Evolutionary conservation across 1,140 invertebrate species (phyloP).

Genomic region (Caenorhabditis remanei): DNA sequence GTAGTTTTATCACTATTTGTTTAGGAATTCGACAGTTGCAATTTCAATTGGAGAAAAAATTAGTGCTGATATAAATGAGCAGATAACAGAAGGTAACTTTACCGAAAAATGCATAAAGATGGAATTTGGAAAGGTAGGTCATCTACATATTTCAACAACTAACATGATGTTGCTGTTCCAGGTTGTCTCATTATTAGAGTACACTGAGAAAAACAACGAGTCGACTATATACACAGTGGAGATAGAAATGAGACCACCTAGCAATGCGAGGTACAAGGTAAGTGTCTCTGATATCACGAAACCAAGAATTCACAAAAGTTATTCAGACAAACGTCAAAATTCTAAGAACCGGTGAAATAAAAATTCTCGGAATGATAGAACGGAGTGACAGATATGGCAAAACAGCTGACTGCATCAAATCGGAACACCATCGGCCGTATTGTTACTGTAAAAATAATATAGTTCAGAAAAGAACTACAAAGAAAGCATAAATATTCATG

Average conservation of each 20-base stretch:
- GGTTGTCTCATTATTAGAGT: too few species aligned
- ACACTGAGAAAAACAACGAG: too few species aligned
- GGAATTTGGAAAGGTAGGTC: too few species aligned
- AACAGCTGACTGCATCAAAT: slow-evolving; percentile 7
- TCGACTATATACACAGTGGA: too few species aligned
- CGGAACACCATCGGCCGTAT: slow-evolving; percentile 6
- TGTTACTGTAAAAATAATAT: not conserved
- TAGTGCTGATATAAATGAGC: not conserved
- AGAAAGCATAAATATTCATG: not conserved
- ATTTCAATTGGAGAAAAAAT: not conserved
- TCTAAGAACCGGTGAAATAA: not conserved
- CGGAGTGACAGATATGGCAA: not conserved
- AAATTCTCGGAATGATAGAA: slow-evolving; percentile 3
- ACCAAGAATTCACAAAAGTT: too few species aligned
- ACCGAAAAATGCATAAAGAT: too few species aligned
- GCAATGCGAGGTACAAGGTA: too few species aligned
- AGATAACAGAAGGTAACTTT: slow-evolving; percentile 1
- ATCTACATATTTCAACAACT: too few species aligned
- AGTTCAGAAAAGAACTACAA: not conserved
- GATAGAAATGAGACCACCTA: too few species aligned
- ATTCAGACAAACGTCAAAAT: slow-evolving; percentile 6
- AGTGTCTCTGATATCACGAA: too few species aligned
- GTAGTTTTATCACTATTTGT: not conserved
- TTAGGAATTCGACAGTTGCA: not conserved
- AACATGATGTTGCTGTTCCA: too few species aligned